Base-by-base conservation (phyloP, 2,113 vertebrate genomes). In the Oryzias celebensis region DNA sequence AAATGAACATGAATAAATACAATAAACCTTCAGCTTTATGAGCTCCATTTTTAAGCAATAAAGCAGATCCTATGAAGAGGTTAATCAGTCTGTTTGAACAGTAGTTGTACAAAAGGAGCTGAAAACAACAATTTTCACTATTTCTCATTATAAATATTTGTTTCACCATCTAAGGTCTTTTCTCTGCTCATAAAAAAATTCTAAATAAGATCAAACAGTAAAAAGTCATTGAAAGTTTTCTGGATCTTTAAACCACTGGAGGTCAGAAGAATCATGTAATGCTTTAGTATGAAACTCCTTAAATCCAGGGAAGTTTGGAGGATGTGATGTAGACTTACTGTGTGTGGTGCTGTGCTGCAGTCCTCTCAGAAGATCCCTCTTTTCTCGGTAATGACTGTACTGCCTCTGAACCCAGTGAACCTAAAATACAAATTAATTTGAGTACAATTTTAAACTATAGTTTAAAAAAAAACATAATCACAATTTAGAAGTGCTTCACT, bases 381-480 rank as follows among this genome's bases (percentile, higher is more conserved):
- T 83, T 16, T 83, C 67, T 83, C 86, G 78, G 5, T 80, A 42
- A 64, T 73, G 74, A 49, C 31, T 6, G 24, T 36, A 42, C 67
- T 88, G 86, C 62, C 78, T 73, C 69, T 83, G 71, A 16, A 86
- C 58, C 84, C 74, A 73, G 5, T 36, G 62, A n/a, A 85, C 86
- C 86, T 88, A 50, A 8, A 36, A 28, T 42, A 58, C 15, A 15
- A 48, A 36, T 18, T 0, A 2, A 24, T 24, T 58, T 3, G n/a
- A n/a, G 31, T 10, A 20, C 17, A 4, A 14, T 20, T 12, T 5
- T 12, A 3, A 45, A 58, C 8, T 36, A 28, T 28, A 6, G 3
- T 6, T 28, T 6, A 3, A 28, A 28, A 36, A 36, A 12, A 36
- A 36, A 36, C 7, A 54, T 1, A 31, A 54, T 14, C 7, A 13